Evolutionary conservation across 2,113 vertebrate genomes (phyloP), one percentile per base, ranked within the genome.

Genomic region (Xenotilapia leptura): DNA sequence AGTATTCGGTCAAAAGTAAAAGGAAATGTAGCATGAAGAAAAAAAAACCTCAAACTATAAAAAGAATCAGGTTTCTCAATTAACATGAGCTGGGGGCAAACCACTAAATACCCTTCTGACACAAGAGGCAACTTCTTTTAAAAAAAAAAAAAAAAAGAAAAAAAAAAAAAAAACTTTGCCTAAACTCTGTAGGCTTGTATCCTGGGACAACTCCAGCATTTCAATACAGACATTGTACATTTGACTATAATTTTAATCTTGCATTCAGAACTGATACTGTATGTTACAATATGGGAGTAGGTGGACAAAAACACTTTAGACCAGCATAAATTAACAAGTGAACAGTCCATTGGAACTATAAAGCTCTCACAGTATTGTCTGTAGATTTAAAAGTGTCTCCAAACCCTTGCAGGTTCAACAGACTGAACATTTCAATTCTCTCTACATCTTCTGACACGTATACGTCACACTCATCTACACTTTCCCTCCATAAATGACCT

Each of bases 201-300:
- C 83, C 40, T 79, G 62, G 81, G 26, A 92, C 80, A 79, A 87
- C 60, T 93, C 89, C 93, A 95, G 86, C 86, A 91, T 93, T 82
- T 92, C 91, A 95, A 92, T 87, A 95, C 92, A 90, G 51, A 94
- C 93, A 86, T 93, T 89, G 92, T 28, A 95, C 68, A 85, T 55
- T 88, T 23, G 38, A 94, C 89, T 92, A 90, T 80, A 83, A 82
- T 77, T 90, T 89, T 90, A 88, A 92, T 90, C 84, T 92, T 91
- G 88, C 92, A 94, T 90, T 94, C 83, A 17, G 83, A 89, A 91
- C 79, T 75, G 85, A 88, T 60, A 58, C 86, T 55, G 38, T 85
- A 85, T 83, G 77, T 88, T 91, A 92, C 81, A 87, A 92, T 89
- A 83, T 86, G 86, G 84, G 88, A 81, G 84, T 83, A 82, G 77